phyloP scores from a whole-genome alignment of 2,113 vertebrate genomes.

The human (Homo sapiens) region DNA sequence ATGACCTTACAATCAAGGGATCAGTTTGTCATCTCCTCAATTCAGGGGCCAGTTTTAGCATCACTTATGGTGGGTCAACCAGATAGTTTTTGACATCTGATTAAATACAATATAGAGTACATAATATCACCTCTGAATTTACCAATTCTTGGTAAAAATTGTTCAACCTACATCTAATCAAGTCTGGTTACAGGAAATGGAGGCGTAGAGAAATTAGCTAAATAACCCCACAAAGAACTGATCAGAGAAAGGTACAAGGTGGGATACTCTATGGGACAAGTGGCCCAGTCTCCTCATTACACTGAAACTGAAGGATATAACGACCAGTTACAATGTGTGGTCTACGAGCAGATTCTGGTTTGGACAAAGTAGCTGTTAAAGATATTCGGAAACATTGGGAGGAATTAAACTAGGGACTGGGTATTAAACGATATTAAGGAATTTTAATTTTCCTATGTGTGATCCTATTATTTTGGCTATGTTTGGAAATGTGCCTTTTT shows the following conservation, averaged over 20 bases:
- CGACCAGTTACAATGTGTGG: neutral
- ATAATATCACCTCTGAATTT: neutral
- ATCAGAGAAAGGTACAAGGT: neutral
- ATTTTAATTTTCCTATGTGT: neutral
- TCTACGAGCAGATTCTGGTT: neutral
- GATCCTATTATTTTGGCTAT: constrained; percentile 26
- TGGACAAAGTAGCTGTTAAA: constrained; percentile 10
- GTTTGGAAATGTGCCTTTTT: neutral
- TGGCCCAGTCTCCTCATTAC: neutral
- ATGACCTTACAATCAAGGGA: neutral
- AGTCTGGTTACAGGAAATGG: neutral
- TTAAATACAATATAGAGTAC: neutral
- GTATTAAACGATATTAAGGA: neutral
- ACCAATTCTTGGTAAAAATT: neutral
- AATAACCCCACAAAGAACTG: neutral
- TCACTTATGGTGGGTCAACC: neutral
- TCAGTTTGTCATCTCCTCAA: neutral
- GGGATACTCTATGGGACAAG: neutral
- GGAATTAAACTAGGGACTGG: neutral
- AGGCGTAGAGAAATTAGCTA: neutral
- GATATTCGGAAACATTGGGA: neutral
- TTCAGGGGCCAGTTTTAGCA: neutral
- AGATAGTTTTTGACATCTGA: neutral
- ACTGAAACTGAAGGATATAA: neutral
- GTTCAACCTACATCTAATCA: neutral